These are phyloP conservation scores for Alaudala cheleensis DNA, from an alignment of 2,113 vertebrate genomes.

Conservation along the genomic window DNA sequence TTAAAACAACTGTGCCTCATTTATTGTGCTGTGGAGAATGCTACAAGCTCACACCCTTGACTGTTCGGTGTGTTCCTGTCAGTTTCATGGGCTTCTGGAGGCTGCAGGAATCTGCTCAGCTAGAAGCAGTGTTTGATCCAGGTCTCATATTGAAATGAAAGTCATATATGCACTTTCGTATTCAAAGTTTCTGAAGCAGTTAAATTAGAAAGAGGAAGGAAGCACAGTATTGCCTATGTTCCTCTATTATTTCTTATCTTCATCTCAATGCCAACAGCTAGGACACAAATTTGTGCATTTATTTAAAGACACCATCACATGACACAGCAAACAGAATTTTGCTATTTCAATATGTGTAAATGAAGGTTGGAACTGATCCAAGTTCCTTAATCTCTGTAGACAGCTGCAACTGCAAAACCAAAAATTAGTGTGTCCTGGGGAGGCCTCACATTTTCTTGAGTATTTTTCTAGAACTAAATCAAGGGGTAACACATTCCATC, in stretches of 20 bases:
- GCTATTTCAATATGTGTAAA: background rate
- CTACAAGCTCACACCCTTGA: background rate
- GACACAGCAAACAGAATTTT: background rate
- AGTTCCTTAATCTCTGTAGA: conserved; percentile 38
- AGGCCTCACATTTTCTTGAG: conserved; percentile 23
- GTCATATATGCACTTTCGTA: background rate
- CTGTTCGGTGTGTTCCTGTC: background rate
- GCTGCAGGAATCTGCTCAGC: background rate
- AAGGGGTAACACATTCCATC: background rate
- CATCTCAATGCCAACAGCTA: background rate
- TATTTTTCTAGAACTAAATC: conserved; percentile 44
- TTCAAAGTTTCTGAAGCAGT: background rate
- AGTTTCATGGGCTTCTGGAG: background rate
- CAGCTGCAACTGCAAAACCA: conserved; percentile 52
- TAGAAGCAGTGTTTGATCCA: background rate
- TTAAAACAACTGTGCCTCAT: background rate
- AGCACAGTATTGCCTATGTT: background rate
- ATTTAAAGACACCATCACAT: background rate
- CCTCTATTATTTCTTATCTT: background rate
- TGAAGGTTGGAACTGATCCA: background rate
- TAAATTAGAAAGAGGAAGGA: background rate
- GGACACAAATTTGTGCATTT: background rate
- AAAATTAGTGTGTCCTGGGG: conserved; percentile 52
- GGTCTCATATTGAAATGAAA: background rate
- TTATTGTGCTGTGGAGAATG: background rate